Percentiles rank a stretch among this genome's conserved stretches.
phyloP scores from a whole-genome alignment of 2,113 vertebrate species.

The Sphyrna mokarran region DNA sequence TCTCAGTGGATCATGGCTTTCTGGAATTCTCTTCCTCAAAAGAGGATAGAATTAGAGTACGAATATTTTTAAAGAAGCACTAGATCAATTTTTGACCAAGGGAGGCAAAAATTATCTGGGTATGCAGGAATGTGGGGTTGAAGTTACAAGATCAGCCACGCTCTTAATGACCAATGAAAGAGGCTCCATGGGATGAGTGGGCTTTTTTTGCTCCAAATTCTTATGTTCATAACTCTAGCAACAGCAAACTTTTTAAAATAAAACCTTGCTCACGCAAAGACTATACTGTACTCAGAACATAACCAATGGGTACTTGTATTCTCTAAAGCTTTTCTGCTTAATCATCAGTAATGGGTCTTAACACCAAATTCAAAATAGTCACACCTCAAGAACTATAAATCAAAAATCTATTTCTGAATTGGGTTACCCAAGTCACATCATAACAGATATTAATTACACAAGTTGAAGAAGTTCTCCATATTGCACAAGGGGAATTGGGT shows the following conservation, averaged over 20 bases:
- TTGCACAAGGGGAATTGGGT: background rate
- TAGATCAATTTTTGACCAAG: no score
- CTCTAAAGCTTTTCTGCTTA: background rate
- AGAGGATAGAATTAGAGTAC: no score
- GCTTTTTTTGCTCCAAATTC: no score
- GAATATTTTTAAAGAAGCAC: no score
- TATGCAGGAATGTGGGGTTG: no score
- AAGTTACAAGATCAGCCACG: no score
- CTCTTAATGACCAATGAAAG: no score
- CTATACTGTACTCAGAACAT: background rate
- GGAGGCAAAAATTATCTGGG: no score
- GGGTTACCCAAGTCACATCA: background rate
- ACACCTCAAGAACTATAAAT: background rate
- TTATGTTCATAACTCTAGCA: background rate
- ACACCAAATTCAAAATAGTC: background rate
- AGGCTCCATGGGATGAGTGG: no score
- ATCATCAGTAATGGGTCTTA: background rate
- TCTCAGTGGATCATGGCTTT: no score
- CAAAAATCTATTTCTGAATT: background rate
- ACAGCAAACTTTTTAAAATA: background rate
- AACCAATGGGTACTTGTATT: no score
- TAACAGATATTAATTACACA: background rate
- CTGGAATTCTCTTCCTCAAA: no score
- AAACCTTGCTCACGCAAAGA: background rate
- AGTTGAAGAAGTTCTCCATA: background rate